Base-by-base conservation (phyloP, 1,140 invertebrate genomes). In the Oryzaephilus surinamensis region DNA sequence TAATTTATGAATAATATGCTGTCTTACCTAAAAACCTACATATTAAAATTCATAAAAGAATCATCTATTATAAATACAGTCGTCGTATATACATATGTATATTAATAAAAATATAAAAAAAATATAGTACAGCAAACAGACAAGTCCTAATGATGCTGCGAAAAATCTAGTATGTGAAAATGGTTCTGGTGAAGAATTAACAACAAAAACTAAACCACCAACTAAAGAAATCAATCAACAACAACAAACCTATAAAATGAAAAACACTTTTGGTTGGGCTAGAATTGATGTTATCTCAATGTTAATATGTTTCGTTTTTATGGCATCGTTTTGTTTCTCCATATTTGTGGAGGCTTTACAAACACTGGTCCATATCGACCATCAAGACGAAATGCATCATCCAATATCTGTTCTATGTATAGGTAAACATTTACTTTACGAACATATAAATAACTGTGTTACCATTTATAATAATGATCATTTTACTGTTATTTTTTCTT, bases 261-360 rank as follows among this genome's bases (percentile, higher is more conserved):
- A 78, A 27, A 91, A 91, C 58, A 94, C 88, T 0, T 94, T 94
- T 46, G 89, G 89, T 1, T 94, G 88, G 87, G 84, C 86, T 1
- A 71, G 89, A 33, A 81, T 91, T 16, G 86, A 92, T 51, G 79
- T 93, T 1, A 62, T 91, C 4, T 81, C 79, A 27, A 80, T 83
- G 66, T 63, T 89, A 7, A 76, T 81, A n/a, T 84, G 83, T 23
- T 85, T 79, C 55, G 78, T 89, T 10, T 82, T 92, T 42, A 69
- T 92, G 36, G 76, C 77, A 1, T 89, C 89, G 0, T 74, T 92
- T 18, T 82, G 82, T 28, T 86, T 92, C 49, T 85, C 86, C 0
- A 59, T 90, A 7, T 54, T 86, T 1, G 76, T 91, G 1, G 87
- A 91, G 59, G 76, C 84, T 0, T 46, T 90, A 6, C 86, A 91